Conservation (phyloP, 2,888 invertebrate genomes). For the Shargacucullia verbasci region DNA sequence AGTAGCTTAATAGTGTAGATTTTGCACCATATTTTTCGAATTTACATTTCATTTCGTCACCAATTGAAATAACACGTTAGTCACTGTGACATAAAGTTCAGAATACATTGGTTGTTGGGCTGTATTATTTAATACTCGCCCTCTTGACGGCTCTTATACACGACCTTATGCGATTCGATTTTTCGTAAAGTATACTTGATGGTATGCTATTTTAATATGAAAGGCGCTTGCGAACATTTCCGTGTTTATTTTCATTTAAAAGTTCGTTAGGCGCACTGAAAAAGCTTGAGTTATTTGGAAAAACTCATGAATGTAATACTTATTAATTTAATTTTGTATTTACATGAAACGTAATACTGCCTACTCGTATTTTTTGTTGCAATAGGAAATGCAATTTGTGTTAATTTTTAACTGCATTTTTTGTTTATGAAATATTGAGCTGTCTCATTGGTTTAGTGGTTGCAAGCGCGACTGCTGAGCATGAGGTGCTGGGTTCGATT, state of each 20-base stretch:
- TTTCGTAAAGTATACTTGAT: conserved; percentile 37
- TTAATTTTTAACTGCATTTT: too few relatives aligned
- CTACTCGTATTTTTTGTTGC: too few relatives aligned
- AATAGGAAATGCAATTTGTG: too few relatives aligned
- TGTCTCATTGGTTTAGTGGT: too few relatives aligned
- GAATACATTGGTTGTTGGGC: not conserved
- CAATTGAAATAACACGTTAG: too few relatives aligned
- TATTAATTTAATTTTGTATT: not conserved
- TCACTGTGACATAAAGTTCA: conserved; percentile 7
- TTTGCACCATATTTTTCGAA: conserved; percentile 40
- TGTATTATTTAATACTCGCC: conserved; percentile 45
- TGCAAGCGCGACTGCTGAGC: too few relatives aligned
- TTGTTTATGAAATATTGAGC: too few relatives aligned
- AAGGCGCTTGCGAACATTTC: conserved; percentile 10
- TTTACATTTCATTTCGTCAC: conserved; percentile 2
- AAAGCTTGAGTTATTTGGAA: conserved; percentile 8
- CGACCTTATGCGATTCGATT: conserved; percentile 45
- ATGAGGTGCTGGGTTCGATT: too few relatives aligned
- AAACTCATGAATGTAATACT: conserved; percentile 1
- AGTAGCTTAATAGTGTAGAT: conserved; percentile 32
- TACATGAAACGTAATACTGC: not conserved
- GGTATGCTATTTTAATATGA: conserved; percentile 34
- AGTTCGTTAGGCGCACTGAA: conserved; percentile 6
- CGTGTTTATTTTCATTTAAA: conserved; percentile 14
- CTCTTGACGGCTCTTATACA: conserved; percentile 34